These are phyloP conservation scores for Cottoperca gobio DNA, from an alignment of 2,797 vertebrate species.

Conservation along the genomic window DNA sequence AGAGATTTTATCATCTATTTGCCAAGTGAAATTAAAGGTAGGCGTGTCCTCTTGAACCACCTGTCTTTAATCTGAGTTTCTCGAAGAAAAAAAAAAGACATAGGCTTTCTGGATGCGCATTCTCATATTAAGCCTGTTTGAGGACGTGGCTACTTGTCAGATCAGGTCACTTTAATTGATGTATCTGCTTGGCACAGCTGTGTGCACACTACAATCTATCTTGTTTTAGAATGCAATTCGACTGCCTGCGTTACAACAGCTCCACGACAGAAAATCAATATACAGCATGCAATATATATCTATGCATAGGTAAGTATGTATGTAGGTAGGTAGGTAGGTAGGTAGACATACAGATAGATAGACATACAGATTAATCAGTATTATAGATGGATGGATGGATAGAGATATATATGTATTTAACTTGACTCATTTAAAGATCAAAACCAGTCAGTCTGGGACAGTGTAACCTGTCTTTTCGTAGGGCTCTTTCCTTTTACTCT, in stretches of 20 bases:
- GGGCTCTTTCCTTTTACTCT: conserved; percentile 20
- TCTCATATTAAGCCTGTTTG: conserved; percentile 72
- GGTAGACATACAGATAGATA: not conserved
- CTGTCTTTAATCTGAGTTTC: conserved; percentile 47
- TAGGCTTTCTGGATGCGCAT: conserved; percentile 54
- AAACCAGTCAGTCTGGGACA: conserved; percentile 1
- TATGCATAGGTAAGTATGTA: not conserved
- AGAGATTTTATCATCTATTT: conserved; percentile 36
- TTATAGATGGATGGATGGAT: not conserved
- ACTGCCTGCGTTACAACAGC: conserved; percentile 80
- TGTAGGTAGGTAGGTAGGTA: not conserved
- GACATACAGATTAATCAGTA: too few relatives aligned
- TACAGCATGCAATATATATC: conserved; percentile 44
- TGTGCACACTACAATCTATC: conserved; percentile 77
- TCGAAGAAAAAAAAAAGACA: conserved; percentile 14
- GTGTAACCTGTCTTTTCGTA: conserved; percentile 15
- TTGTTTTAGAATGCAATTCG: conserved; percentile 87
- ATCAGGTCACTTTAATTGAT: conserved; percentile 86
- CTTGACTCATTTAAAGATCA: conserved; percentile 1
- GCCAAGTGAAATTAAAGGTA: conserved; percentile 37
- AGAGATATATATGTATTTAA: not conserved
- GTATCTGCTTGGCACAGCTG: conserved; percentile 81
- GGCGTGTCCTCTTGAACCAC: conserved; percentile 40
- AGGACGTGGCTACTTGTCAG: conserved; percentile 78
- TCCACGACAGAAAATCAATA: conserved; percentile 80